Conservation (phyloP, 1,140 invertebrate species). For the Drosophila trapezifrons region DNA sequence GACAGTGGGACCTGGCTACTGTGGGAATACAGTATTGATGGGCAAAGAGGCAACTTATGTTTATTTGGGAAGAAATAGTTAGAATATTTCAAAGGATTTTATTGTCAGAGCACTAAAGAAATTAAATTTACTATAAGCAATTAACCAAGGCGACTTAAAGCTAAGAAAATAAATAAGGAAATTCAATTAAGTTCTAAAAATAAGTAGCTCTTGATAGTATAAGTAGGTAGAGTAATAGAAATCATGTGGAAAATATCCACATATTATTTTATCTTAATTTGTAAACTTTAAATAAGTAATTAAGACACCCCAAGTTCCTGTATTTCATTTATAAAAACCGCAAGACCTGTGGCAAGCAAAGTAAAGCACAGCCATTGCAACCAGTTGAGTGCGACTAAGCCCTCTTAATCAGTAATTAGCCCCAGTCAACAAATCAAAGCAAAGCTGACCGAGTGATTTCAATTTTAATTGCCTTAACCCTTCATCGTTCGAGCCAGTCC, state of each 20-base stretch:
- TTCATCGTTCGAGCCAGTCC: slow-evolving; percentile 28
- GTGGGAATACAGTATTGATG: background rate
- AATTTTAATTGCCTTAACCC: slow-evolving; percentile 51
- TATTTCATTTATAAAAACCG: slow-evolving; percentile 1
- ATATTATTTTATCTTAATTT: background rate
- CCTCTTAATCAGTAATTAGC: slow-evolving; percentile 34
- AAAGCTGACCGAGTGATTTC: slow-evolving; percentile 28
- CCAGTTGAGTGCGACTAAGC: slow-evolving; percentile 29
- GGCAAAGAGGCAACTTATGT: background rate
- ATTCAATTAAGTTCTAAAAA: background rate
- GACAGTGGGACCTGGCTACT: background rate
- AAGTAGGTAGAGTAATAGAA: no score
- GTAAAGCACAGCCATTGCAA: background rate
- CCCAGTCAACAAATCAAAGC: slow-evolving; percentile 37
- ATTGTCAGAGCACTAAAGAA: background rate
- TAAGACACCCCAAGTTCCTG: background rate
- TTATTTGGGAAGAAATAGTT: background rate
- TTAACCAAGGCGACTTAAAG: no score
- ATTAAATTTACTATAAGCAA: background rate
- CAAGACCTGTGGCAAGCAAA: slow-evolving; percentile 1
- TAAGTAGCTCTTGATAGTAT: no score
- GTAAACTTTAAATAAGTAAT: background rate
- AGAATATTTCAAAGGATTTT: background rate
- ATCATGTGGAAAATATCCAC: no score
- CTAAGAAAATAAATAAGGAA: no score